Base-by-base conservation (phyloP, 1,140 invertebrate species). In the Conopomorpha cramerella region DNA sequence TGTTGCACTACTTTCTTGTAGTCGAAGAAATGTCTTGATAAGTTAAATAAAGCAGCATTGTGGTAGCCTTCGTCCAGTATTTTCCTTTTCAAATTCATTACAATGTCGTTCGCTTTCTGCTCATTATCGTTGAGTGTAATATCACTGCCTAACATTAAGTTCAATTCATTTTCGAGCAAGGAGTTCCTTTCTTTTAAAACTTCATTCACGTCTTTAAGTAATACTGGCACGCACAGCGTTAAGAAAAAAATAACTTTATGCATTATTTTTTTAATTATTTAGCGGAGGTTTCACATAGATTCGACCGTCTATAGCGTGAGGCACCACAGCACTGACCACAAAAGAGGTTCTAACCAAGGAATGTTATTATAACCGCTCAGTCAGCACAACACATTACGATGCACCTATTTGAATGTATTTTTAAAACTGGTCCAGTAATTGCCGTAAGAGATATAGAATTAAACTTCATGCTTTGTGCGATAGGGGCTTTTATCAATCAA, bases 1-100 rank as follows among this genome's bases (percentile, higher is more conserved):
- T 80, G 50, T 15, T 87, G 84, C 11, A 91, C 85, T 8, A 80
- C 28, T 1, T 73, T 44, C 45, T 84, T 88, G 0, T 82, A 81
- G 15, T 80, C 64, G 33, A 92, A 83, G 44, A 92, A 92, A 57
- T 89, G 86, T 25, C 80, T 68, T 0, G 82, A 80, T 0, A 86
- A 83, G n/a, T 83, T 78, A 49, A 87, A 91, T 1, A 64, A 61
- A 26, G 64, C 51, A 1, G 83, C 82, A 23, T 82, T 54, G 1
- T 53, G 16, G 28, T 87, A 81, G 8, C 82, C 84, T 40, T 62
- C 55, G 2, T 77, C 58, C 16, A 85, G 57, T 55, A 90, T 88
- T 8, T 70, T 58, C 0, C 55, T 13, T 59, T 91, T 91, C 11
- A 78, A 65, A 1, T 65, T 49, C 84, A 90, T 88, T 29, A 92